Evolutionary conservation across 2,888 invertebrate species (phyloP).

Genomic region (Celastrina argiolus): DNA sequence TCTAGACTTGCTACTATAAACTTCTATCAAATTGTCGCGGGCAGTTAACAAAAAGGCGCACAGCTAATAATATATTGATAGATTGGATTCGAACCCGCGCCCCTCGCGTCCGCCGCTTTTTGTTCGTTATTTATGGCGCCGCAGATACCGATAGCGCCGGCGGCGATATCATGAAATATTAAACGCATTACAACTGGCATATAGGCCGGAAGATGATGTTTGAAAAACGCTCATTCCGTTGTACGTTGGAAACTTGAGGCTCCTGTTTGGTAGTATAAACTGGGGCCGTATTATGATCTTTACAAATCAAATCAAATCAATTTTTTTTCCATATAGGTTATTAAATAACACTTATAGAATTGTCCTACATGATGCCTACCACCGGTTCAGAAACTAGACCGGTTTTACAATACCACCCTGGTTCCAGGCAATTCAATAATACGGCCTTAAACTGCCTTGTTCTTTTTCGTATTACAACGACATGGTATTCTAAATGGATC

Average conservation of each 20-base stretch:
- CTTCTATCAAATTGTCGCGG: neutral
- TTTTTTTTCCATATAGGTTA: no score
- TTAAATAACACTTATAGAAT: no score
- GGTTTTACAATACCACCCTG: no score
- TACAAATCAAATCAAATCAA: no score
- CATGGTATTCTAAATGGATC: no score
- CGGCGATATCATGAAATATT: constrained; percentile 76
- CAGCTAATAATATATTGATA: constrained; percentile 74
- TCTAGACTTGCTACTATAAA: neutral
- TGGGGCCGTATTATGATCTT: no score
- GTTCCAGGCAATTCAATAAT: no score
- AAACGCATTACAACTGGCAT: constrained; percentile 77
- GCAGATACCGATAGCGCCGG: constrained; percentile 66
- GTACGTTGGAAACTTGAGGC: constrained; percentile 42
- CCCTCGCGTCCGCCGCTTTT: constrained; percentile 56
- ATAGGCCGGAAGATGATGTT: constrained; percentile 72
- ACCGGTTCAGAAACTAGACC: no score
- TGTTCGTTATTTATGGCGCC: constrained; percentile 70
- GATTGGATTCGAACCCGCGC: constrained; percentile 57
- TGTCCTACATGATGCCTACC: no score
- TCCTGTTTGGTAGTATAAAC: neutral
- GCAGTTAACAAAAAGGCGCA: constrained; percentile 41
- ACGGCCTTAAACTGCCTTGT: no score
- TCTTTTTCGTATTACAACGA: no score
- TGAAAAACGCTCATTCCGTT: constrained; percentile 65